A percentile compares a stretch with the other conserved stretches of the same genome.
Conservation (phyloP, 2,888 invertebrate genomes). For the Oscheius myriophilus region DNA sequence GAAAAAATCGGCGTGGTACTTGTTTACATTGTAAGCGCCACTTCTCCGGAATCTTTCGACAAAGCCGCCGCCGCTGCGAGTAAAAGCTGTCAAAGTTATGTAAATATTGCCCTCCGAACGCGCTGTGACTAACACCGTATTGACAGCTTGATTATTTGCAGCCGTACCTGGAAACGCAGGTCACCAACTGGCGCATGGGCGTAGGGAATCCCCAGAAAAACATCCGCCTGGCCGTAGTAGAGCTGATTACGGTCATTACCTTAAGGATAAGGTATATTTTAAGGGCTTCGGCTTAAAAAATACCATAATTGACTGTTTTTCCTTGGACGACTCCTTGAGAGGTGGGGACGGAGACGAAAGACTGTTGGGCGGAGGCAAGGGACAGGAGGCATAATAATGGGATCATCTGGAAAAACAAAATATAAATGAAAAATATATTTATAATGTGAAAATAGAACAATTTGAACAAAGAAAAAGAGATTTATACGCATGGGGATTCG, state of each 20-base stretch:
- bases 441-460: too few species aligned
- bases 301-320: constrained; percentile 46
- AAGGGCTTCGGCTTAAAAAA: constrained; percentile 8
- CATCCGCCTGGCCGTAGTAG: constrained; percentile 55
- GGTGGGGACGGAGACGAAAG: constrained; percentile 39
- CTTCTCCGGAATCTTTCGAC: too few species aligned
- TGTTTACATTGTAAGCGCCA: too few species aligned
- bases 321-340: constrained; percentile 48
- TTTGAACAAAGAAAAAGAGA: neutral
- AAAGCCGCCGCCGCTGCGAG: too few species aligned
- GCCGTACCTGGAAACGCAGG: constrained; percentile 44
- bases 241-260: constrained; percentile 48
- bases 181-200: constrained; percentile 54
- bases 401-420: constrained; percentile 12
- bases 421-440: too few species aligned
- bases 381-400: constrained; percentile 3
- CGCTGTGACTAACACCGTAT: neutral
- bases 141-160: neutral
- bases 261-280: neutral
- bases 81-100: constrained; percentile 14
- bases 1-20: too few species aligned
- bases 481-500: neutral
- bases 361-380: constrained; percentile 9
- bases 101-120: constrained; percentile 20
- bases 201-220: constrained; percentile 61